Evolutionary conservation across 2,888 invertebrate genomes (phyloP).

Genomic region (Erebia palarica): DNA sequence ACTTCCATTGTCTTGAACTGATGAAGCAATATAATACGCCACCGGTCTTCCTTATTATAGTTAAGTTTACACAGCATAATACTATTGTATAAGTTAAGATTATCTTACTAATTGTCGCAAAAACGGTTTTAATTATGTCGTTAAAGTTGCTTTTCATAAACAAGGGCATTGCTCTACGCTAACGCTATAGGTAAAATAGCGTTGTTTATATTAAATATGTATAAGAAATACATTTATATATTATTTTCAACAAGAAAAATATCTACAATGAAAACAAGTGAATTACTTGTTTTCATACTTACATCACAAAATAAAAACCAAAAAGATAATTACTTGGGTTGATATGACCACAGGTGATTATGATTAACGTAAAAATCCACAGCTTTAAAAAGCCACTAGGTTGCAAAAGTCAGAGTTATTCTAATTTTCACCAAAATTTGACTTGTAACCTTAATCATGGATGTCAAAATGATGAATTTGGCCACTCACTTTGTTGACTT

Average conservation of each 20-base stretch:
- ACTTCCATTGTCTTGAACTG: conserved; percentile 27
- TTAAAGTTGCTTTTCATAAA: conserved; percentile 3
- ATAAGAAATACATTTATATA: no score
- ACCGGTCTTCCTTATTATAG: conserved; percentile 34
- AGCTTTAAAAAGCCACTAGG: no score
- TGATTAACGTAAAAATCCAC: no score
- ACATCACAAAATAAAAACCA: neutral
- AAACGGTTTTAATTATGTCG: conserved; percentile 15
- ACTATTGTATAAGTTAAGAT: conserved; percentile 31
- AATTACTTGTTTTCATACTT: neutral
- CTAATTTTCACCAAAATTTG: no score
- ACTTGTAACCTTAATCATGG: no score
- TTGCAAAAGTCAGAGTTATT: no score
- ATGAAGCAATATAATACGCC: conserved; percentile 33
- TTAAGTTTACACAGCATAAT: conserved; percentile 22
- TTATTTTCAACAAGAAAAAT: no score
- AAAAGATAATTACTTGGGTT: neutral
- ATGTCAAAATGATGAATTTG: no score
- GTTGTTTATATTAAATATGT: no score
- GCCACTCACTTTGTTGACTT: no score
- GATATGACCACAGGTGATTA: no score
- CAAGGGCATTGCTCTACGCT: conserved; percentile 3
- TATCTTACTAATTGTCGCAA: conserved; percentile 24
- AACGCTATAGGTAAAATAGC: neutral
- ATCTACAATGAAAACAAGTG: no score